Evolutionary conservation across 2,113 vertebrate species (phyloP).

Genomic region (Dipodomys spectabilis): DNA sequence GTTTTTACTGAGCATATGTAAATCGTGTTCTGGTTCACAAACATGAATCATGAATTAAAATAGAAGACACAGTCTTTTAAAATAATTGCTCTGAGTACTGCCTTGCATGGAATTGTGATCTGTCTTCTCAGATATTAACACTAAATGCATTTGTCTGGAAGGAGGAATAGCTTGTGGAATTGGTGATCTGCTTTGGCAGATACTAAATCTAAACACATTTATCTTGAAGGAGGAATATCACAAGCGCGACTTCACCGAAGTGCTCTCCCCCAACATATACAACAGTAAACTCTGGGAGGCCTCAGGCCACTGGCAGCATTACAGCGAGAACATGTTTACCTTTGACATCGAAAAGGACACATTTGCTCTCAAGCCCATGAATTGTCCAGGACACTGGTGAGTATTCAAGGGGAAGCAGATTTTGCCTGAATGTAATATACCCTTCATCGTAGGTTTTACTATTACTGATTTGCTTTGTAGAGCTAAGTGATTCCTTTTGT

Average conservation of each 20-base stretch:
- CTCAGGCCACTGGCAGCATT: constrained; percentile 97
- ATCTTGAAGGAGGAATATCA: constrained; percentile 92
- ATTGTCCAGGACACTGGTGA: constrained; percentile 98
- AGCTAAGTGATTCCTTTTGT: not conserved
- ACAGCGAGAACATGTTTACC: constrained; percentile 96
- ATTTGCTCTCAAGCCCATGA: constrained; percentile 98
- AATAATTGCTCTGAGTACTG: not conserved
- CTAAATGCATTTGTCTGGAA: constrained; percentile 71
- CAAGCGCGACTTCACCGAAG: constrained; percentile 92
- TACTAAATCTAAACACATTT: not conserved
- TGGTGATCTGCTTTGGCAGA: not conserved
- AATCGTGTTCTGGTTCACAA: not conserved
- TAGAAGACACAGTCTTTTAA: not conserved
- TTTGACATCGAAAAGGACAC: constrained; percentile 94
- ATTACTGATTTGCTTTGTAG: not conserved
- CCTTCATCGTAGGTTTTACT: not conserved
- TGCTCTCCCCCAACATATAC: constrained; percentile 95
- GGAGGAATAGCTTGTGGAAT: constrained; percentile 88
- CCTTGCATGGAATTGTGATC: not conserved
- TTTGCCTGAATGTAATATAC: not conserved
- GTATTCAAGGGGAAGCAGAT: constrained; percentile 16
- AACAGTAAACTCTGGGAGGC: constrained; percentile 96
- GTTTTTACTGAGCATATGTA: not conserved
- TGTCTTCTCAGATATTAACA: not conserved
- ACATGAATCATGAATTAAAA: not conserved